Evolutionary conservation across 2,797 vertebrate genomes (phyloP), one percentile per base, ranked within the genome.

Genomic region (Astyanax mexicanus): DNA sequence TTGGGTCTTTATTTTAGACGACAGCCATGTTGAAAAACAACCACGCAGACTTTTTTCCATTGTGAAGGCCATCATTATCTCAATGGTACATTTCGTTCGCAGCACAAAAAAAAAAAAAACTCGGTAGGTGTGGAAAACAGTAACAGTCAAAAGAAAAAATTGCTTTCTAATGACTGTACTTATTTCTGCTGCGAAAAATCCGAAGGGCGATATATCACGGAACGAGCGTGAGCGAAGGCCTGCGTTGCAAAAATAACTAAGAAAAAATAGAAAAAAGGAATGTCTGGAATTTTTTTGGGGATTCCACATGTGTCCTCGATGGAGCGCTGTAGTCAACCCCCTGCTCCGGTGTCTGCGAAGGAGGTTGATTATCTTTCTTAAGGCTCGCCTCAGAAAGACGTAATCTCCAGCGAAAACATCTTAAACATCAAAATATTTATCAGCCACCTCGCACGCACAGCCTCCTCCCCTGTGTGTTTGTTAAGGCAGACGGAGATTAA

Each of bases 81-180:
- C 19, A 49, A 27, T 1, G 11, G 29, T 38, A 57, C 35, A 40
- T 51, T 68, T 0, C 3, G 1, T 11, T 15, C 38, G 27, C 21
- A 19, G 57, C 38, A 25, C 19, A 1, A 69, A 51, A 60, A 51
- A 37, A 15, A 1, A 69, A 51, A 60, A 51, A 37, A 15, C 19
- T 47, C 45, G 38, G 52, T 67, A 70, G 40, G n/a, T 9, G 60
- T 75, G 66, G 40, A 55, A 72, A 61, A 75, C 68, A 49, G 61
- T 70, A 54, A 71, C 69, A 21, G 3, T 67, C 70, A 83, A 78
- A 84, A 74, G 68, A 62, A 70, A 72, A 85, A 84, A 88, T 73
- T 80, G 79, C 81, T 84, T 85, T 83, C 82, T 85, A 84, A 89
- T 81, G 81, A 84, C 86, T 73, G 35, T 86, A 83, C 88, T 91